Evolutionary conservation across 2,113 vertebrate species (phyloP).

Genomic region (Furnarius figulus): DNA sequence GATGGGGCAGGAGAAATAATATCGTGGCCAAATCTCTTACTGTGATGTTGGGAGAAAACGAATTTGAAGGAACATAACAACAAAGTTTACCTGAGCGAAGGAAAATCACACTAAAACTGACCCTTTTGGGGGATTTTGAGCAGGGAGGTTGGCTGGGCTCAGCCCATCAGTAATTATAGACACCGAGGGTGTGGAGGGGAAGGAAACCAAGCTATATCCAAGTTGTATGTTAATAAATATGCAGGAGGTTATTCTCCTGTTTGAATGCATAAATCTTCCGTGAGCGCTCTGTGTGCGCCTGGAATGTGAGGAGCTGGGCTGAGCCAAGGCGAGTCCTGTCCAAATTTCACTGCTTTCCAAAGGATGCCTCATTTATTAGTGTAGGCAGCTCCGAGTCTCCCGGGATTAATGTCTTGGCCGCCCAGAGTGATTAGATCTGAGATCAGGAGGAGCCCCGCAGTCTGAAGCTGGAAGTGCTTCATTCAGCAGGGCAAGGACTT

Average conservation of each 20-base stretch:
- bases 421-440: background rate
- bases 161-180: background rate
- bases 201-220: background rate
- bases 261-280: conserved; percentile 14
- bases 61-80: background rate
- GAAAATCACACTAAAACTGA: fast-evolving
- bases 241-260: conserved; percentile 4
- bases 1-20: fast-evolving
- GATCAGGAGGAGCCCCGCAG: background rate
- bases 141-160: background rate
- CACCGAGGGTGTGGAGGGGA: background rate
- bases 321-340: conserved; percentile 51
- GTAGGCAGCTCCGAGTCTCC: background rate
- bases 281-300: background rate
- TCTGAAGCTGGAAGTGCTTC: background rate
- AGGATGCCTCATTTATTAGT: conserved; percentile 64
- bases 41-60: background rate
- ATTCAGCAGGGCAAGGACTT: background rate
- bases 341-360: conserved; percentile 64
- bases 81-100: background rate
- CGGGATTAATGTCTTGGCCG: background rate
- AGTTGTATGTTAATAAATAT: background rate
- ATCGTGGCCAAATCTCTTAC: fast-evolving
- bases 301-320: conserved; percentile 39
- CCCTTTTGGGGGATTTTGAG: background rate